These are phyloP conservation scores for Xylophagus ater DNA, from an alignment of 2,888 invertebrate species.

Conservation along the genomic window DNA sequence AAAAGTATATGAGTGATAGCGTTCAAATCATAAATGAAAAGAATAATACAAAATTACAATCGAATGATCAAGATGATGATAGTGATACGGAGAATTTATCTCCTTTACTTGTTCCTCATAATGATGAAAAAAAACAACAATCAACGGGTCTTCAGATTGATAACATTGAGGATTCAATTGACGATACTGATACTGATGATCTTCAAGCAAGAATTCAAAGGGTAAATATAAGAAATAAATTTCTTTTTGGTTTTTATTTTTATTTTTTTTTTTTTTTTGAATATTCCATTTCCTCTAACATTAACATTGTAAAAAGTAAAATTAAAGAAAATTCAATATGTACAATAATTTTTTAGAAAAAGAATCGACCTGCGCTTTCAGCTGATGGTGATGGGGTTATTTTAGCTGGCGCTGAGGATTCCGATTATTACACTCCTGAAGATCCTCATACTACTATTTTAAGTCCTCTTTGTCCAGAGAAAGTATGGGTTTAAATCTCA, in stretches of 20 bases:
- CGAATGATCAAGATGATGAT: slow-evolving; percentile 50
- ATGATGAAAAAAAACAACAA: slow-evolving; percentile 11
- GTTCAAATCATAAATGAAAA: slow-evolving; percentile 43
- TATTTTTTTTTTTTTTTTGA: slow-evolving; percentile 1
- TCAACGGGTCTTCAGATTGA: slow-evolving; percentile 35
- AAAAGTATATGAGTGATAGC: slow-evolving; percentile 41
- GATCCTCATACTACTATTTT: slow-evolving; percentile 58
- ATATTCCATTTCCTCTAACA: not conserved
- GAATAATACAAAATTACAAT: not conserved
- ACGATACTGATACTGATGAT: slow-evolving; percentile 48
- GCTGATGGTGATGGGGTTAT: slow-evolving; percentile 24
- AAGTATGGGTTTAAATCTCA: slow-evolving; percentile 22
- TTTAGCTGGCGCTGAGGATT: slow-evolving; percentile 48
- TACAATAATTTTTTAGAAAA: slow-evolving; percentile 20
- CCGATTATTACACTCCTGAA: slow-evolving; percentile 69
- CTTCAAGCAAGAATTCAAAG: slow-evolving; percentile 3
- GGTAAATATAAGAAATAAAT: not conserved
- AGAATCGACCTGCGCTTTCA: slow-evolving; percentile 23
- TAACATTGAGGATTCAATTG: slow-evolving; percentile 47
- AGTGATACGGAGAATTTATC: slow-evolving; percentile 76
- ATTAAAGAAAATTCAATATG: slow-evolving; percentile 2
- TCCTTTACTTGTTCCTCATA: slow-evolving; percentile 47
- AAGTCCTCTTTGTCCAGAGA: slow-evolving; percentile 46
- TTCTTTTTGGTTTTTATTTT: not conserved
- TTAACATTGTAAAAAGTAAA: no score